A percentile compares a stretch with the other conserved stretches of the same genome.
Conservation (phyloP, 2,113 vertebrate species). For the Tylochromis polylepis region DNA sequence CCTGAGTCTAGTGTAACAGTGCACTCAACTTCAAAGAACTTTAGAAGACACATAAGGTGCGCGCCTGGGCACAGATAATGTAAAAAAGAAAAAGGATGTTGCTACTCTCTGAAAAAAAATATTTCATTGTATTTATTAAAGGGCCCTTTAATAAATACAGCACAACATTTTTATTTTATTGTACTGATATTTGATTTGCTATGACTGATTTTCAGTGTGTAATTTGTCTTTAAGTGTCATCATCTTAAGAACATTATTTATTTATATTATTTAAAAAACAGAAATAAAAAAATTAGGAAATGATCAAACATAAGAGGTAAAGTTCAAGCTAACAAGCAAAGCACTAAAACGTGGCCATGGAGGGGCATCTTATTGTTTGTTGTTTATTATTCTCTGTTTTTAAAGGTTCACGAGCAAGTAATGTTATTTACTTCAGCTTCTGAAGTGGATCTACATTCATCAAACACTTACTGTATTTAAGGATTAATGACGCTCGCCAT, state of each 20-base stretch:
- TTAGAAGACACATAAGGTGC: background rate
- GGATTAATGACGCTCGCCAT: background rate
- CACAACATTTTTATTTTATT: background rate
- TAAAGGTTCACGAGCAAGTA: background rate
- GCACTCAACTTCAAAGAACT: background rate
- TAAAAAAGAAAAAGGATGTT: background rate
- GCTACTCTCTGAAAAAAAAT: background rate
- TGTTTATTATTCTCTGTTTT: background rate
- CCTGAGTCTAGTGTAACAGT: background rate
- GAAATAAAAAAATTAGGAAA: background rate
- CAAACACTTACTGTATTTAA: background rate
- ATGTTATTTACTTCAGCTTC: background rate
- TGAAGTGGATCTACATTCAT: background rate
- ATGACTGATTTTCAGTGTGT: rapidly evolving
- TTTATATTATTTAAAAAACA: background rate
- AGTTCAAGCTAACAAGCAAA: background rate
- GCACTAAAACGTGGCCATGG: rapidly evolving
- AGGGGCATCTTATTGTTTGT: background rate
- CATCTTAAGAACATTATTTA: background rate
- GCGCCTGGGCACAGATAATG: background rate
- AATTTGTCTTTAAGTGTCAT: background rate
- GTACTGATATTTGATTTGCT: background rate
- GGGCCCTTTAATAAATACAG: background rate
- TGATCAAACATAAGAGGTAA: too few species aligned
- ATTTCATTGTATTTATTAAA: background rate